Evolutionary conservation across 2,113 vertebrate species (phyloP).

Genomic region (Hydrolagus affinis): DNA sequence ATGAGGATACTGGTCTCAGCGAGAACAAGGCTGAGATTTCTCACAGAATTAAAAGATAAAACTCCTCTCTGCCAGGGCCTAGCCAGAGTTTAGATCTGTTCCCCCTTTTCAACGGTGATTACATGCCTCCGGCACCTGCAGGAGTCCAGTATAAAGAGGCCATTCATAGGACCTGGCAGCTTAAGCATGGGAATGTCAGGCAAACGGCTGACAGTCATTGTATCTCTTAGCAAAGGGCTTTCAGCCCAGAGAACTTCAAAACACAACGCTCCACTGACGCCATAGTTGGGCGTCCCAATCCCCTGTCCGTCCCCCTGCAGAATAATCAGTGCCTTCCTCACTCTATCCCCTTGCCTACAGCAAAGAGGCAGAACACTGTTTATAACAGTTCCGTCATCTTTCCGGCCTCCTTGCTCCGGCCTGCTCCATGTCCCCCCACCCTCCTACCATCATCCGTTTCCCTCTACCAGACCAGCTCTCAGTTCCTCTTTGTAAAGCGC

Average conservation of each 20-base stretch:
- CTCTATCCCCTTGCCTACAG: too few relatives aligned
- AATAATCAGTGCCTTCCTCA: too few relatives aligned
- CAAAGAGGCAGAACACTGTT: too few relatives aligned
- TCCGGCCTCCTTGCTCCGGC: too few relatives aligned
- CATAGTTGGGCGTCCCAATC: neutral
- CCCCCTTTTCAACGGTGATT: slow-evolving; percentile 59
- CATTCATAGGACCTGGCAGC: slow-evolving; percentile 68
- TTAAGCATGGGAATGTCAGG: slow-evolving; percentile 63
- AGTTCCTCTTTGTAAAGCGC: too few relatives aligned
- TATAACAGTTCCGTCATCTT: too few relatives aligned
- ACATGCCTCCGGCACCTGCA: slow-evolving; percentile 64
- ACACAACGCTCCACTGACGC: neutral
- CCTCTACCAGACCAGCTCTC: too few relatives aligned
- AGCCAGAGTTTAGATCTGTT: slow-evolving; percentile 47
- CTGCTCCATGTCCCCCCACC: too few relatives aligned
- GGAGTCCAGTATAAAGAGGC: slow-evolving; percentile 60
- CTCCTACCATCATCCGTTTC: too few relatives aligned
- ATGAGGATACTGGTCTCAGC: slow-evolving; percentile 37
- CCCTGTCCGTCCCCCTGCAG: too few relatives aligned
- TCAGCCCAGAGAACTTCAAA: slow-evolving; percentile 44
- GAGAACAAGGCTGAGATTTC: slow-evolving; percentile 41
- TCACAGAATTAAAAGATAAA: slow-evolving; percentile 47
- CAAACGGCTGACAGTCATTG: slow-evolving; percentile 58
- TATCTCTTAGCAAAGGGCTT: slow-evolving; percentile 66
- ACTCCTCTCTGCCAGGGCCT: slow-evolving; percentile 53